Conservation (phyloP, 35 echinoderm and acorn worm species). For the Ophioderma brevispina region DNA sequence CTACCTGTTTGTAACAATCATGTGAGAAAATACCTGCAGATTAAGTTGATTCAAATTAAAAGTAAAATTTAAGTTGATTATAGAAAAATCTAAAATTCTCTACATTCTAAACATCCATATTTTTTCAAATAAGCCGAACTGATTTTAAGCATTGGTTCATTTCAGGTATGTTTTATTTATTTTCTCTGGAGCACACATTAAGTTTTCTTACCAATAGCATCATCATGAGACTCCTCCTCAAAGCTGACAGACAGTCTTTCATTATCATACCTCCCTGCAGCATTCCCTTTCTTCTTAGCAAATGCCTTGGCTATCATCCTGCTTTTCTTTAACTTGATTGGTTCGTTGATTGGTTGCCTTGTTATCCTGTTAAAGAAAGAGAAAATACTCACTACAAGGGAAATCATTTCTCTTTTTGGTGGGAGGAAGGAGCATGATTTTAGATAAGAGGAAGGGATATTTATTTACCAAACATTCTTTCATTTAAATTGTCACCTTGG, state of each 20-base stretch:
- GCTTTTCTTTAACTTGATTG: constrained; percentile 85
- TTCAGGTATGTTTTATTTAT: background rate
- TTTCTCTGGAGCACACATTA: background rate
- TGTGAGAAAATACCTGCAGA: too few relatives aligned
- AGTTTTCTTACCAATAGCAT: constrained; percentile 93
- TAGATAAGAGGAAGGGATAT: too few relatives aligned
- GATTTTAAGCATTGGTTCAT: background rate
- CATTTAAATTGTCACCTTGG: too few relatives aligned
- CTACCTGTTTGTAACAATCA: too few relatives aligned
- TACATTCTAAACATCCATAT: background rate
- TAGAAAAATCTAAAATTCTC: too few relatives aligned
- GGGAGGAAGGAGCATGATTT: too few relatives aligned
- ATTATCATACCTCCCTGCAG: constrained; percentile 46
- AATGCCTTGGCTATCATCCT: constrained; percentile 99
- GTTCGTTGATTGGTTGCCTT: constrained; percentile 94
- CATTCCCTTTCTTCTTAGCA: constrained; percentile 59
- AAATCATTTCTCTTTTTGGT: too few relatives aligned
- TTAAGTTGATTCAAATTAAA: too few relatives aligned
- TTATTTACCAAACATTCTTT: too few relatives aligned
- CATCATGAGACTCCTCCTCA: constrained; percentile 95
- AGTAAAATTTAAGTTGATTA: too few relatives aligned
- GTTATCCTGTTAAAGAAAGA: too few relatives aligned
- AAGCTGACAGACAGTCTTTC: constrained; percentile 88
- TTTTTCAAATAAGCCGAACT: background rate
- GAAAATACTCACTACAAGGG: too few relatives aligned